phyloP scores from a whole-genome alignment of 2,113 vertebrate species.

The Nicator chloris region DNA sequence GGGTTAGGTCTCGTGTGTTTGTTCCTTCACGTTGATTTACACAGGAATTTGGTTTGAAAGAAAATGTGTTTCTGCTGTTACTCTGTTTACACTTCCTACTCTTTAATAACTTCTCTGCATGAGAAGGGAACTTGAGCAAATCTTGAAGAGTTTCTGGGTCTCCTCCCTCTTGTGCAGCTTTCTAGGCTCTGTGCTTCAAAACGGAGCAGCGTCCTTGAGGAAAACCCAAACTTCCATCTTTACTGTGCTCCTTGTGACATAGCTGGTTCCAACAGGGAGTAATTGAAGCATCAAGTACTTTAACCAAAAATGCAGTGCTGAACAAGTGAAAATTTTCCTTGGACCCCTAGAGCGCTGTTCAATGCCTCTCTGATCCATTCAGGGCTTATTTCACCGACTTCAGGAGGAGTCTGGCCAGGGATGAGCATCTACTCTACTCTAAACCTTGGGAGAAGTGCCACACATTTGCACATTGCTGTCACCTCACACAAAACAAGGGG shows the following conservation, averaged over 20 bases:
- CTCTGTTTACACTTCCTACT: not conserved
- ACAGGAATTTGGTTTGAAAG: not conserved
- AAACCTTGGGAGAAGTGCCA: not conserved
- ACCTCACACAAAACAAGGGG: not conserved
- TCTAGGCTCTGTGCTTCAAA: not conserved
- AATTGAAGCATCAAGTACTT: not conserved
- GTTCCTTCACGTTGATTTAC: not conserved
- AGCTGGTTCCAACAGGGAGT: not conserved
- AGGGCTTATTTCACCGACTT: not conserved
- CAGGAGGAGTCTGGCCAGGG: not conserved
- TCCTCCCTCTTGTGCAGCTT: not conserved
- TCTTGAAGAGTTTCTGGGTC: not conserved
- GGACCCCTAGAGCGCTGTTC: not conserved
- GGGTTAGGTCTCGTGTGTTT: not conserved
- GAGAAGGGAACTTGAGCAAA: not conserved
- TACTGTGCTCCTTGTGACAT: not conserved
- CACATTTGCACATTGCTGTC: not conserved
- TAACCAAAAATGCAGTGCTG: not conserved
- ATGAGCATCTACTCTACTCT: not conserved
- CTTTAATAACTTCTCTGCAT: not conserved
- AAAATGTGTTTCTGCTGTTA: not conserved
- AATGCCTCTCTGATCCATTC: not conserved
- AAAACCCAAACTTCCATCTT: not conserved
- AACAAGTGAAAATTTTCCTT: not conserved
- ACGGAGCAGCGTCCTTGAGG: not conserved